These are phyloP conservation scores for Rana temporaria DNA, from an alignment of 2,113 vertebrate genomes.

Conservation along the genomic window DNA sequence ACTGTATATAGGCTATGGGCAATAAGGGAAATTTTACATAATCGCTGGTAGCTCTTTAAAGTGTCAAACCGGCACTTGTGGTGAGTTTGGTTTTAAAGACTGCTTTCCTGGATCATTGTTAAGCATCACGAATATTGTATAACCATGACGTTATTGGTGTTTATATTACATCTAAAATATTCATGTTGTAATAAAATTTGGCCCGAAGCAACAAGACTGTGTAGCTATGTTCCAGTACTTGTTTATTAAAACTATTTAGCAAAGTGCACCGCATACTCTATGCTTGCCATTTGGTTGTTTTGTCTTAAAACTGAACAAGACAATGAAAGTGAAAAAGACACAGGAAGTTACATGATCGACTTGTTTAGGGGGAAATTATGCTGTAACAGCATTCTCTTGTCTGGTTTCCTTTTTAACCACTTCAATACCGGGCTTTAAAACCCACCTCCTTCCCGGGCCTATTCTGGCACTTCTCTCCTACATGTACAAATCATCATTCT, in stretches of 20 bases:
- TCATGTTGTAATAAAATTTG: conserved; percentile 38
- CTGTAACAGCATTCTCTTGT: background rate
- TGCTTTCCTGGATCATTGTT: background rate
- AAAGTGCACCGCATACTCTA: conserved; percentile 26
- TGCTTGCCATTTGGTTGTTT: background rate
- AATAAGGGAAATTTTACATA: background rate
- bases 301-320: background rate
- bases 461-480: too few relatives aligned
- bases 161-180: conserved; percentile 50
- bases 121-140: conserved; percentile 6
- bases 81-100: too few relatives aligned
- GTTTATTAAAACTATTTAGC: conserved; percentile 44
- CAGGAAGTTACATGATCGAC: too few relatives aligned
- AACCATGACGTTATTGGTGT: conserved; percentile 2
- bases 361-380: too few relatives aligned
- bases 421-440: too few relatives aligned
- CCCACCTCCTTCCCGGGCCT: too few relatives aligned
- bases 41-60: too few relatives aligned
- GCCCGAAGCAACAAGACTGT: conserved; percentile 14
- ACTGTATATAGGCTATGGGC: background rate
- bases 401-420: background rate
- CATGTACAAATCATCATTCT: too few relatives aligned
- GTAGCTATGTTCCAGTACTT: conserved; percentile 1
- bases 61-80: too few relatives aligned
- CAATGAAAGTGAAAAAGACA: background rate